Evolutionary conservation across 2,113 vertebrate genomes (phyloP).

Genomic region (Entomyzon cyanotis): DNA sequence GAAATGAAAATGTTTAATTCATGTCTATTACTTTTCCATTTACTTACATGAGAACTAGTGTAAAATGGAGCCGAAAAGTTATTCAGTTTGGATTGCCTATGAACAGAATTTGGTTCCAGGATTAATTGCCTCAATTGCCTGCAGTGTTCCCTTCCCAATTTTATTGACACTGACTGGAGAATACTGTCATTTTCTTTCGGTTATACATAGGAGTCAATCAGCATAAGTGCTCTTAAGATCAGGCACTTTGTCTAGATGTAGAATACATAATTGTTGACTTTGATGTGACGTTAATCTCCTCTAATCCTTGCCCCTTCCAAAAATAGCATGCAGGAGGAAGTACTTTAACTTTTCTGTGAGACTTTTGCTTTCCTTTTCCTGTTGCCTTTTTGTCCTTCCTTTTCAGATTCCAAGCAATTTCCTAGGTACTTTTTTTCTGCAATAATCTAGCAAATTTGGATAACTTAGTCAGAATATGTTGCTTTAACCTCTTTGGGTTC

Average conservation of each 20-base stretch:
- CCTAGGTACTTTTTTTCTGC: not conserved
- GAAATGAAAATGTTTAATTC: slow-evolving; percentile 25
- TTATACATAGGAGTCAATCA: not conserved
- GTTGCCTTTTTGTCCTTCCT: not conserved
- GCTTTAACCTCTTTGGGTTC: not conserved
- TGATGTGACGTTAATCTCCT: not conserved
- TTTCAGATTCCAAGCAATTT: not conserved
- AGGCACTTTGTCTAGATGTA: not conserved
- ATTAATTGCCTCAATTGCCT: not conserved
- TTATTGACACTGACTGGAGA: not conserved
- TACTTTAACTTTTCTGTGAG: not conserved
- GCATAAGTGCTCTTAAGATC: not conserved
- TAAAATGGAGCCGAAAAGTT: not conserved
- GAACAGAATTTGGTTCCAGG: not conserved
- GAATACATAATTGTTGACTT: not conserved
- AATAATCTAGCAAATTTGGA: not conserved
- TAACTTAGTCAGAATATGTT: not conserved
- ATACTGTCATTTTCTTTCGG: not conserved
- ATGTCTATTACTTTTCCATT: not conserved
- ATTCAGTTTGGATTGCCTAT: not conserved
- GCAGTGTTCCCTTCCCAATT: not conserved
- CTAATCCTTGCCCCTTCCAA: not conserved
- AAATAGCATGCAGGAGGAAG: not conserved
- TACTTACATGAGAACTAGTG: not conserved
- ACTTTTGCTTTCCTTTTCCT: not conserved